These are phyloP conservation scores for Reinhardtius hippoglossoides DNA, from an alignment of 2,113 vertebrate genomes.

Conservation along the genomic window DNA sequence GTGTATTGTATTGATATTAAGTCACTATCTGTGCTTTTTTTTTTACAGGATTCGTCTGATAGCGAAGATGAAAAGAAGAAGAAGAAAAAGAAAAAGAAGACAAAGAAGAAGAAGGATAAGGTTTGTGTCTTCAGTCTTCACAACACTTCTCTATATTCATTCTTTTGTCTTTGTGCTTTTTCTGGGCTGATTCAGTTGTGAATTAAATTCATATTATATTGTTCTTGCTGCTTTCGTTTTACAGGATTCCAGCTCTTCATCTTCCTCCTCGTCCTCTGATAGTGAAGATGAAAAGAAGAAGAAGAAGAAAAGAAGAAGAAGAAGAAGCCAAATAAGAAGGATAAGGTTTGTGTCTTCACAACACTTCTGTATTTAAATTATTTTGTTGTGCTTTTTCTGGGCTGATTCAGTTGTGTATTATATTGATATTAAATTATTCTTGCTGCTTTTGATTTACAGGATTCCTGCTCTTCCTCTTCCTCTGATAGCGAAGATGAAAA, in stretches of 20 bases:
- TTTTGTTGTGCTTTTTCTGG: not conserved
- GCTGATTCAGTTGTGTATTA: not conserved
- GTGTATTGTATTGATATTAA: not conserved
- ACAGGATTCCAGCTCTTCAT: conserved; percentile 17
- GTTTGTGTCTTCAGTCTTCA: conserved; percentile 3
- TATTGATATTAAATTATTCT: not conserved
- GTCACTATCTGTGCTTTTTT: not conserved
- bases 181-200: conserved; percentile 14
- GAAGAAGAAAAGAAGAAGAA: conserved; percentile 26
- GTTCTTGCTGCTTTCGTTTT: not conserved
- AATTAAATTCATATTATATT: not conserved
- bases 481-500: conserved; percentile 58
- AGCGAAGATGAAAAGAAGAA: conserved; percentile 53
- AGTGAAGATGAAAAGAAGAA: conserved; percentile 41
- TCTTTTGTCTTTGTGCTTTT: conserved; percentile 36
- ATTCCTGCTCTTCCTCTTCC: conserved; percentile 58
- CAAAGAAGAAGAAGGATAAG: conserved; percentile 34
- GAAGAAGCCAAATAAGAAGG: conserved; percentile 37
- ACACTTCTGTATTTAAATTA: not conserved
- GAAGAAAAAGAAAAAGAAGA: not conserved
- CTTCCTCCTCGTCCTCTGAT: not conserved
- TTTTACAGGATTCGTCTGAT: conserved; percentile 54
- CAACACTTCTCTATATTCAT: conserved; percentile 63
- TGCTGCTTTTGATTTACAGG: conserved; percentile 34
- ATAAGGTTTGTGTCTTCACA: conserved; percentile 20